A percentile compares a stretch with the other conserved stretches of the same genome.
Evolutionary conservation across 2,113 vertebrate species (phyloP).

Genomic region (Pimephales promelas): DNA sequence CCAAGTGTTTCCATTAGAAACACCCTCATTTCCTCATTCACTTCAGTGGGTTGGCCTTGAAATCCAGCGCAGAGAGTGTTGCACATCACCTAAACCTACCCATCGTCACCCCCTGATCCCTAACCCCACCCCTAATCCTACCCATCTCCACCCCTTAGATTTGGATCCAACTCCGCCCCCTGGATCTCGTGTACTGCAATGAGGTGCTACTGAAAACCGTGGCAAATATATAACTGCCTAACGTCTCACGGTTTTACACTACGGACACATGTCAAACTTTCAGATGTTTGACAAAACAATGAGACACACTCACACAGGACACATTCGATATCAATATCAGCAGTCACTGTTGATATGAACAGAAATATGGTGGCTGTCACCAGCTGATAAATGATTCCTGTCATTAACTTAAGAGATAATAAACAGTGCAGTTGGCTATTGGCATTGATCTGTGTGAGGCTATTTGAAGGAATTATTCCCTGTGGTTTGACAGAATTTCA

Average conservation of each 20-base stretch:
- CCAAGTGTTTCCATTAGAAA: slow-evolving; percentile 35
- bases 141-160: too few species aligned
- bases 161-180: too few species aligned
- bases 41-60: slow-evolving; percentile 6
- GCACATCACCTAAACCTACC: too few species aligned
- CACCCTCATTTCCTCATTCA: slow-evolving; percentile 13
- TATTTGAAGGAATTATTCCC: slow-evolving; percentile 37
- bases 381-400: slow-evolving; percentile 44
- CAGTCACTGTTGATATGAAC: slow-evolving; percentile 41
- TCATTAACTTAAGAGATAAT: slow-evolving; percentile 44
- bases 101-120: too few species aligned
- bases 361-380: slow-evolving; percentile 40
- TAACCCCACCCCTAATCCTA: too few species aligned
- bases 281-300: neutral
- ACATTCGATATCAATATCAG: slow-evolving; percentile 47
- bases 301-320: neutral
- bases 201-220: too few species aligned
- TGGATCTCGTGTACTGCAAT: too few species aligned
- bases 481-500: slow-evolving; percentile 51
- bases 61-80: slow-evolving; percentile 8
- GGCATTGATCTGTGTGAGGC: slow-evolving; percentile 58
- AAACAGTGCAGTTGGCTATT: slow-evolving; percentile 23
- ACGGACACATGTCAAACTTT: neutral
- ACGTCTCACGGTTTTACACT: neutral
- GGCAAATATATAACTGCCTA: too few species aligned